Percentiles rank a stretch among this genome's conserved stretches.
Conservation (phyloP, 2,113 vertebrate species). For the Ctenomys sociabilis region DNA sequence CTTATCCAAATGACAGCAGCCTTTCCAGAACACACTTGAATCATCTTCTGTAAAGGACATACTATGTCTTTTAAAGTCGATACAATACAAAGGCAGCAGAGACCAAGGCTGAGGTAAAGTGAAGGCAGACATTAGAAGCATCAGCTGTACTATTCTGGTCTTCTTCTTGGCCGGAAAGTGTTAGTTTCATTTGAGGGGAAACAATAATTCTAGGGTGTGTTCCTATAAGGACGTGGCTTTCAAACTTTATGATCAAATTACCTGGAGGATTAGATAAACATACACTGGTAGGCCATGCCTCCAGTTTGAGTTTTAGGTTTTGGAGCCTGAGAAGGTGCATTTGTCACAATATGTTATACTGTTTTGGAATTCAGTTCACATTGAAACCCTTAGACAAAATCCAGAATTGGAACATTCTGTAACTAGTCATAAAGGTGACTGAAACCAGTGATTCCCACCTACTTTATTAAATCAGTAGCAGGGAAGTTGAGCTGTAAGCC, state of each 20-base stretch:
- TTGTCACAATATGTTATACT: not conserved
- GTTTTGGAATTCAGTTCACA: not conserved
- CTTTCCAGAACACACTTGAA: constrained; percentile 37
- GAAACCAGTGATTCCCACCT: not conserved
- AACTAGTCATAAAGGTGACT: not conserved
- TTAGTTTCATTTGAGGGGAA: constrained; percentile 16
- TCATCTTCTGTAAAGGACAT: not conserved
- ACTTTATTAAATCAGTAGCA: not conserved
- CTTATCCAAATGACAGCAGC: not conserved
- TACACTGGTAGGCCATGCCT: not conserved
- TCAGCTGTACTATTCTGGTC: constrained; percentile 31
- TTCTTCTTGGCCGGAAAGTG: not conserved
- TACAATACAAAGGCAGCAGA: constrained; percentile 35
- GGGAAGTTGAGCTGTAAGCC: constrained; percentile 5
- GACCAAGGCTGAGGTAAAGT: constrained; percentile 29
- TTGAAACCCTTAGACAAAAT: not conserved
- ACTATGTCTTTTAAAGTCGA: not conserved
- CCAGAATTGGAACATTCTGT: not conserved
- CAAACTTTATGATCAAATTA: not conserved
- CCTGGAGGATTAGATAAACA: not conserved
- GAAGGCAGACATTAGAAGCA: constrained; percentile 12
- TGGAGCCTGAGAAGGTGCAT: not conserved
- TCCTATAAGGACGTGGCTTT: constrained; percentile 31
- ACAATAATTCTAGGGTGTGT: not conserved
- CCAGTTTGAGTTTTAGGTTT: not conserved